Evolutionary conservation across 2,888 invertebrate species (phyloP).

Genomic region (Cheilosia impressa): DNA sequence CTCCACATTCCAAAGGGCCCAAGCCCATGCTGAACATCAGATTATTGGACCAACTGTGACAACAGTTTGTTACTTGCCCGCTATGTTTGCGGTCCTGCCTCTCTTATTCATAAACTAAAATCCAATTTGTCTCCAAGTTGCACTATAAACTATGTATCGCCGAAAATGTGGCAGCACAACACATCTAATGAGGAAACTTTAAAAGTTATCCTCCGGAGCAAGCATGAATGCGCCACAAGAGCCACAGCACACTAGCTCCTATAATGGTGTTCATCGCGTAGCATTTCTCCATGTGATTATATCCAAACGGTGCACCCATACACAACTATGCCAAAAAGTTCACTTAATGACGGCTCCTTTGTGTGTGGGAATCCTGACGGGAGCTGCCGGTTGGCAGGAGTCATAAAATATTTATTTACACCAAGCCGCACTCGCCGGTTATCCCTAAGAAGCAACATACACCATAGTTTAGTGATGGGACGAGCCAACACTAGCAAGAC

Average conservation of each 20-base stretch:
- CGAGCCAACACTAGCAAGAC: background rate
- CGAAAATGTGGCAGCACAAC: conserved; percentile 53
- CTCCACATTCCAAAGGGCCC: conserved; percentile 4
- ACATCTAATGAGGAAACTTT: conserved; percentile 65
- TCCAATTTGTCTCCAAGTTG: conserved; percentile 61
- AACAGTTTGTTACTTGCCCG: background rate
- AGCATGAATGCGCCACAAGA: conserved; percentile 32
- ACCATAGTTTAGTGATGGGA: background rate
- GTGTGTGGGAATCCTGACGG: conserved; percentile 8
- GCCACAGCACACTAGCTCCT: conserved; percentile 34
- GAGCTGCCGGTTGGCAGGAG: conserved; percentile 26
- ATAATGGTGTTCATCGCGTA: conserved; percentile 44
- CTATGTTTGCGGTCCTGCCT: background rate
- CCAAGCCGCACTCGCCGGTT: conserved; percentile 26
- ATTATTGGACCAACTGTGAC: conserved; percentile 33
- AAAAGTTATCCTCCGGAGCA: conserved; percentile 46
- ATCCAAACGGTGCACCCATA: conserved; percentile 52
- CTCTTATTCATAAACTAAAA: conserved; percentile 58
- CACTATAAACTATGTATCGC: conserved; percentile 63
- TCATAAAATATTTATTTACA: conserved; percentile 63
- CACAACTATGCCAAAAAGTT: conserved; percentile 35
- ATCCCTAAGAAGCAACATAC: conserved; percentile 25
- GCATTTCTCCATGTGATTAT: conserved; percentile 48
- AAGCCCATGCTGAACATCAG: conserved; percentile 26
- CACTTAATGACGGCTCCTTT: conserved; percentile 51